Base-by-base conservation (phyloP, 2,113 vertebrate species). In the Regulus satrapa region DNA sequence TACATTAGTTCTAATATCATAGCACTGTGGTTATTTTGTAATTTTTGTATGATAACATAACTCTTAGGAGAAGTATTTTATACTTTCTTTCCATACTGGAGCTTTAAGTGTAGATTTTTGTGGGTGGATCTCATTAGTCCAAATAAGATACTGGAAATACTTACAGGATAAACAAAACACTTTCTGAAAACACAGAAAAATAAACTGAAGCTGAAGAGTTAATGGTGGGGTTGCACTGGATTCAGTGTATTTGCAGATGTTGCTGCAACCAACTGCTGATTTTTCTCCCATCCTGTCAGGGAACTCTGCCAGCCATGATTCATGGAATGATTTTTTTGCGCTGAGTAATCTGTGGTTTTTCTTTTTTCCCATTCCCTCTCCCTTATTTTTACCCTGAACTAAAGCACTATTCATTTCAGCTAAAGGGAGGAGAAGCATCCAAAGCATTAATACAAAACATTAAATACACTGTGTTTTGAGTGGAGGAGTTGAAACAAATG, bases 261-360 rank as follows among this genome's bases (percentile, higher is more conserved):
- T 96, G 79, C 89, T 97, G 90, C 83, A 96, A 92, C 97, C 92
- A 84, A 94, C 92, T 97, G 94, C 94, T 97, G 73, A 84, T 95
- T 97, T 95, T 96, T 96, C 91, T 96, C 95, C 94, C 90, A 88
- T 97, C 96, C 97, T 97, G 94, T 97, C 94, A 85, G 96, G 95
- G 97, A 96, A 91, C 81, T 79, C 89, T 97, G 98, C 98, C 98
- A 98, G 93, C 95, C 41, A 38, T 98, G 98, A 98, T 97, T 98
- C 98, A 98, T 97, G 97, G 98, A 98, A 98, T 97, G 94, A 98
- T 98, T 98, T 98, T 98, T 98, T 97, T 90, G 96, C 95, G 74
- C 97, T 98, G 98, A 98, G 97, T 98, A 98, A 98, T 98, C 95
- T 97, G 97, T 97, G 97, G 96, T 97, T 98, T 97, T 97, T 92